These are phyloP conservation scores for Esox niger DNA, from an alignment of 2,113 vertebrate genomes.

Conservation along the genomic window DNA sequence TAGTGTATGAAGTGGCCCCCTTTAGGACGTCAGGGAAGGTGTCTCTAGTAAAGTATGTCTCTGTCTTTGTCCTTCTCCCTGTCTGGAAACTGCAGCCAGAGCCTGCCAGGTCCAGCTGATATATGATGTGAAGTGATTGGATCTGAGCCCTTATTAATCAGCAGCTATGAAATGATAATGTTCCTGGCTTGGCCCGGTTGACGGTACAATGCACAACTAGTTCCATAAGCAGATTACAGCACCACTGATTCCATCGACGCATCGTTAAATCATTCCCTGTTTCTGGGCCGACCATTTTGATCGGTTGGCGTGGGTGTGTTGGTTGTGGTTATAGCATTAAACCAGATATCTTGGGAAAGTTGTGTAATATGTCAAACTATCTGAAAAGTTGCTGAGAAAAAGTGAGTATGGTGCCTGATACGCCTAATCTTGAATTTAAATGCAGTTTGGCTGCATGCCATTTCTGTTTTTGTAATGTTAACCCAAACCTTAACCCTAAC, in stretches of 20 bases:
- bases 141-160: not conserved
- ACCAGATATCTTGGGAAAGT: no score
- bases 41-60: slow-evolving; percentile 10
- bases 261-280: not conserved
- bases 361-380: no score
- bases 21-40: slow-evolving; percentile 20
- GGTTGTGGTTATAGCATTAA: no score
- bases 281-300: not conserved
- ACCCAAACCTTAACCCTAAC: no score
- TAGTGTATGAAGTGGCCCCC: slow-evolving; percentile 33
- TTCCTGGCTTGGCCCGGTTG: not conserved
- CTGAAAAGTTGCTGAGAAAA: no score
- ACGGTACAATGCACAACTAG: not conserved
- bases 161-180: slow-evolving; percentile 3
- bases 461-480: no score
- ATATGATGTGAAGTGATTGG: not conserved
- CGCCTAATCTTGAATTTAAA: no score
- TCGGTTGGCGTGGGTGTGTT: not conserved
- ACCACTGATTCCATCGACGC: not conserved
- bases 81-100: not conserved
- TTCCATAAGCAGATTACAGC: not conserved
- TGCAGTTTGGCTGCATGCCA: no score
- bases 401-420: no score
- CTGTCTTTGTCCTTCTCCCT: not conserved
- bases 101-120: not conserved